Percentiles rank a stretch among this genome's conserved stretches.
Evolutionary conservation across 2,797 vertebrate genomes (phyloP).

Genomic region (Periophthalmus magnuspinnatus): DNA sequence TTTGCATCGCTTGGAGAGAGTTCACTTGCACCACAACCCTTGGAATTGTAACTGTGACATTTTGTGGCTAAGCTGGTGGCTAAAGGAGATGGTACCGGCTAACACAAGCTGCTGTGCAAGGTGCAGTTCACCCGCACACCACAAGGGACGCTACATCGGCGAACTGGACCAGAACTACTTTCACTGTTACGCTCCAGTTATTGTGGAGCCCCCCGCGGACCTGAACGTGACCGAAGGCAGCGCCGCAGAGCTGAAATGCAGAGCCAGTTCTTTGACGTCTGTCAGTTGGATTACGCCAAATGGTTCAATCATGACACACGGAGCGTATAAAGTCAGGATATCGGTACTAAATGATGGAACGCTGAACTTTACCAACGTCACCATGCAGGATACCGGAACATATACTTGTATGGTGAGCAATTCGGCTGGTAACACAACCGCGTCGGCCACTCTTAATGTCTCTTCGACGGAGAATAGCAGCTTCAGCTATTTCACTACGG

Average conservation of each 20-base stretch:
- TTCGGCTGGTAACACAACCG: slow-evolving; percentile 97
- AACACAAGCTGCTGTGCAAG: slow-evolving; percentile 98
- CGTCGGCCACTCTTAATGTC: slow-evolving; percentile 95
- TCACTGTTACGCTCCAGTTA: slow-evolving; percentile 98
- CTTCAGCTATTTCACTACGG: slow-evolving; percentile 98
- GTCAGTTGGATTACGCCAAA: slow-evolving; percentile 99
- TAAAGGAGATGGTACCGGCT: slow-evolving; percentile 98
- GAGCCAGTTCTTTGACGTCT: slow-evolving; percentile 93
- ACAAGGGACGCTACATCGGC: slow-evolving; percentile 97
- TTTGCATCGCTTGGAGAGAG: slow-evolving; percentile 92
- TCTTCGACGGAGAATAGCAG: slow-evolving; percentile 91
- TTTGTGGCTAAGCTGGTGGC: slow-evolving; percentile 99
- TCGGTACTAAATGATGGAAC: slow-evolving; percentile 97
- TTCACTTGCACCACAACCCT: slow-evolving; percentile 98
- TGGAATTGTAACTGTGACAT: slow-evolving; percentile 99
- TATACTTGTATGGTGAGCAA: slow-evolving; percentile 99
- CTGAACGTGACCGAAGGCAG: slow-evolving; percentile 98
- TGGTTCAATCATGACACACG: slow-evolving; percentile 98
- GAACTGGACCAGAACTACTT: slow-evolving; percentile 99
- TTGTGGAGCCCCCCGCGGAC: slow-evolving; percentile 96
- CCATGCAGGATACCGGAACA: slow-evolving; percentile 95
- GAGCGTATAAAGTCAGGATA: slow-evolving; percentile 95
- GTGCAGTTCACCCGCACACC: slow-evolving; percentile 88
- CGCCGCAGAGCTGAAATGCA: slow-evolving; percentile 95
- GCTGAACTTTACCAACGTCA: slow-evolving; percentile 98